Evolutionary conservation across 1,140 invertebrate genomes (phyloP).

Genomic region (Neelides sp.): DNA sequence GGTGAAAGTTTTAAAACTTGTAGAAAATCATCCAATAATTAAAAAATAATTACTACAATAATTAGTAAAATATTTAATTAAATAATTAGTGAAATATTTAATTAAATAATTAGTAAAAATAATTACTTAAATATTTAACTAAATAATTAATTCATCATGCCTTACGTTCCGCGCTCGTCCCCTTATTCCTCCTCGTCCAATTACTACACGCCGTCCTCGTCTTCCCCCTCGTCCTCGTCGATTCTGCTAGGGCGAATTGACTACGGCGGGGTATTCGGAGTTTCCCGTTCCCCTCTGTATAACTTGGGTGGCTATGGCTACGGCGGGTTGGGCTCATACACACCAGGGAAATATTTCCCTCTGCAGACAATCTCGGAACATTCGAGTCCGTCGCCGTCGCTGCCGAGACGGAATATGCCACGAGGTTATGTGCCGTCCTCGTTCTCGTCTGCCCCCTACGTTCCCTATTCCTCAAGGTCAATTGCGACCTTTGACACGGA

Average conservation of each 20-base stretch:
- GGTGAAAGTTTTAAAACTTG: too few relatives aligned
- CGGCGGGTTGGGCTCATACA: not conserved
- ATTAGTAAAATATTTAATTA: too few relatives aligned
- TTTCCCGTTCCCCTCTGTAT: conserved; percentile 1
- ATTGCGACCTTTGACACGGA: conserved; percentile 52
- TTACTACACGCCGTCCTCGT: not conserved
- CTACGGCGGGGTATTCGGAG: not conserved
- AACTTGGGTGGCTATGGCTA: conserved; percentile 8
- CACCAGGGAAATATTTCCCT: conserved; percentile 48
- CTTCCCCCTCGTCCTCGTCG: not conserved
- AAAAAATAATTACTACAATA: too few relatives aligned
- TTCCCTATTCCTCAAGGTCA: not conserved
- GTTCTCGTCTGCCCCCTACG: conserved; percentile 32
- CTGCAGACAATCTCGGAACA: conserved; percentile 56
- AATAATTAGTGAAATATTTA: too few relatives aligned
- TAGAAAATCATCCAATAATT: too few relatives aligned
- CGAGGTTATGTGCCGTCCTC: conserved; percentile 35
- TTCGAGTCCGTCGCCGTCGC: conserved; percentile 8
- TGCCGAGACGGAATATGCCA: conserved; percentile 34
- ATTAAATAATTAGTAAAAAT: too few relatives aligned
- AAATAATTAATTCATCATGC: too few relatives aligned
- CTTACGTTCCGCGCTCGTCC: not conserved
- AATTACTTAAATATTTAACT: too few relatives aligned
- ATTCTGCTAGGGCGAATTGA: conserved; percentile 7
- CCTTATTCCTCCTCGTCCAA: too few relatives aligned